Evolutionary conservation across 2,888 invertebrate species (phyloP).

Genomic region (Lordiphosa fenestrarum): DNA sequence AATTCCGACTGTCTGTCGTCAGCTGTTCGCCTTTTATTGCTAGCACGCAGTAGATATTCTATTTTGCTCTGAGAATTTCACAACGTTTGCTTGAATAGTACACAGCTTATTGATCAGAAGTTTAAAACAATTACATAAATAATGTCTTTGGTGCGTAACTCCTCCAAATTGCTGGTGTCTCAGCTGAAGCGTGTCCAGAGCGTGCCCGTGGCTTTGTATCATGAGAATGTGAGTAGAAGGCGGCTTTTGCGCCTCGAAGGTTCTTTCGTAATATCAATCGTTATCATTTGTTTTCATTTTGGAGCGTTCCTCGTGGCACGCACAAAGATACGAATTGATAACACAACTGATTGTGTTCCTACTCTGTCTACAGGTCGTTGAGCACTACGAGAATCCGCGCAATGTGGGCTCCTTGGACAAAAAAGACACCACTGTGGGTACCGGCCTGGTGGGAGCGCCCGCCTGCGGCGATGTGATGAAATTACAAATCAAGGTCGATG

Average conservation of each 20-base stretch:
- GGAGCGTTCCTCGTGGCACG: conserved; percentile 13
- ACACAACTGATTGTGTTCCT: conserved; percentile 12
- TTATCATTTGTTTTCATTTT: conserved; percentile 28
- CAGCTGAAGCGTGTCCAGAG: conserved; percentile 78
- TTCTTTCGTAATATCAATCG: conserved; percentile 61
- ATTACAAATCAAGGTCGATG: conserved; percentile 94
- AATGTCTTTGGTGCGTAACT: conserved; percentile 77
- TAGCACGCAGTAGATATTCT: conserved; percentile 25
- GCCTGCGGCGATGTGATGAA: conserved; percentile 99
- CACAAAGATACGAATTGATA: conserved; percentile 33
- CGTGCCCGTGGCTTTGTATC: conserved; percentile 85
- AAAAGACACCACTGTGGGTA: conserved; percentile 95
- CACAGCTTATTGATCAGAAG: conserved; percentile 19
- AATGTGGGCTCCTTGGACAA: conserved; percentile 99
- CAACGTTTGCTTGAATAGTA: conserved; percentile 35
- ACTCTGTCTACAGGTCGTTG: conserved; percentile 88
- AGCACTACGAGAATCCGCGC: conserved; percentile 99
- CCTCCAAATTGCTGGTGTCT: conserved; percentile 67
- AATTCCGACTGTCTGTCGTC: not conserved
- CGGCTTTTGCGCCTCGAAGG: conserved; percentile 21
- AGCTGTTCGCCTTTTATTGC: conserved; percentile 17
- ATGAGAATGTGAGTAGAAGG: conserved; percentile 85
- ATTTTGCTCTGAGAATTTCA: conserved; percentile 49
- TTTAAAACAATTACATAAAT: conserved; percentile 15
- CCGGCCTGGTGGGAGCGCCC: conserved; percentile 98